These are phyloP conservation scores for Carterocephalus palaemon DNA, from an alignment of 2,888 invertebrate species.

Conservation along the genomic window DNA sequence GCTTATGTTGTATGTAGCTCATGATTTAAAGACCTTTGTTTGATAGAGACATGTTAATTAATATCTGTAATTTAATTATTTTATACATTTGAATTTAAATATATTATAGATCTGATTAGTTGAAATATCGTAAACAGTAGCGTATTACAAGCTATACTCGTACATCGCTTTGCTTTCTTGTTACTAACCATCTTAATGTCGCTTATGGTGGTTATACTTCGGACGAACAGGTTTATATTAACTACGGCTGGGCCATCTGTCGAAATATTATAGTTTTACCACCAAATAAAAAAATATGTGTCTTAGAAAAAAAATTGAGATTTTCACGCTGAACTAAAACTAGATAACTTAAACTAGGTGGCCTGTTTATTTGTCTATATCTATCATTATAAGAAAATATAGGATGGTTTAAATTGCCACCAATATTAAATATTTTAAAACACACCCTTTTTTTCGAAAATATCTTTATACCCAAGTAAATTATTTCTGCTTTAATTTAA, in stretches of 20 bases:
- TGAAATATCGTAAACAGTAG: neutral
- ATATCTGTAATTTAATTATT: neutral
- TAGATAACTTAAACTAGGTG: too few species aligned
- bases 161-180: constrained; percentile 12
- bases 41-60: too few species aligned
- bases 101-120: neutral
- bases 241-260: constrained; percentile 98
- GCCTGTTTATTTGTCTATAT: too few species aligned
- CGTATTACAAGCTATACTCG: constrained; percentile 3
- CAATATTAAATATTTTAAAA: constrained; percentile 1
- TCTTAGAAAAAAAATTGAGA: too few species aligned
- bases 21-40: neutral
- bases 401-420: too few species aligned
- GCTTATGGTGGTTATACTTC: constrained; percentile 98
- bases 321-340: too few species aligned
- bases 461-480: too few species aligned
- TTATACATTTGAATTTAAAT: neutral
- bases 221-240: constrained; percentile 98
- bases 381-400: too few species aligned
- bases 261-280: constrained; percentile 39
- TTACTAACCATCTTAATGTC: constrained; percentile 99
- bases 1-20: neutral
- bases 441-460: too few species aligned
- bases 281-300: too few species aligned
- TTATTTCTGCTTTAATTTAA: too few species aligned